These are phyloP conservation scores for Geotrupes spiniger DNA, from an alignment of 2,888 invertebrate genomes.

Conservation along the genomic window DNA sequence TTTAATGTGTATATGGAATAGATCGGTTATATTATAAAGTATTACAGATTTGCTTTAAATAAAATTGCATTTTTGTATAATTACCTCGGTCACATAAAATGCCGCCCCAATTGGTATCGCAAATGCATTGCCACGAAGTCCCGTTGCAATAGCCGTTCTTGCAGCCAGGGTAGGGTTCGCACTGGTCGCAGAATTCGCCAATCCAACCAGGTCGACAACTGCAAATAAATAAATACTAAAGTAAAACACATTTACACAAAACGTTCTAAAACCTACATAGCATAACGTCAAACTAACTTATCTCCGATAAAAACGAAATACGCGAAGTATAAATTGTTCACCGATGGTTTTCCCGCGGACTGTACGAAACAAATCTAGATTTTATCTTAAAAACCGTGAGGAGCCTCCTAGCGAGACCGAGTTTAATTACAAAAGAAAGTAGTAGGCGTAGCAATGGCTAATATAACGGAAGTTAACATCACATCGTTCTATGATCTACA, in stretches of 20 bases:
- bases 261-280: no score
- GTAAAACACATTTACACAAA: no score
- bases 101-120: conserved; percentile 98
- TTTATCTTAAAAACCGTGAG: conserved; percentile 33
- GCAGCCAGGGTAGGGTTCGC: conserved; percentile 94
- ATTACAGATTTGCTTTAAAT: no score
- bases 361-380: conserved; percentile 31
- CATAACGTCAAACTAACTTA: not conserved
- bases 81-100: conserved; percentile 93
- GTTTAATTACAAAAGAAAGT: conserved; percentile 38
- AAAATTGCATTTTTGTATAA: no score
- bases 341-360: conserved; percentile 1
- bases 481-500: conserved; percentile 4
- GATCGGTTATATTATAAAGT: no score
- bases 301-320: not conserved
- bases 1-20: no score
- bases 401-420: conserved; percentile 29
- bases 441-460: conserved; percentile 34
- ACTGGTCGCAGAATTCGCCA: conserved; percentile 88
- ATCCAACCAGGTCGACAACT: conserved; percentile 93
- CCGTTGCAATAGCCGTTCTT: conserved; percentile 94
- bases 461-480: conserved; percentile 36
- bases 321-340: conserved; percentile 1
- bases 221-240: conserved; percentile 33
- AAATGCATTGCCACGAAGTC: conserved; percentile 93